phyloP scores from a whole-genome alignment of 2,888 invertebrate species.

The Acrocyrtus sp. region DNA sequence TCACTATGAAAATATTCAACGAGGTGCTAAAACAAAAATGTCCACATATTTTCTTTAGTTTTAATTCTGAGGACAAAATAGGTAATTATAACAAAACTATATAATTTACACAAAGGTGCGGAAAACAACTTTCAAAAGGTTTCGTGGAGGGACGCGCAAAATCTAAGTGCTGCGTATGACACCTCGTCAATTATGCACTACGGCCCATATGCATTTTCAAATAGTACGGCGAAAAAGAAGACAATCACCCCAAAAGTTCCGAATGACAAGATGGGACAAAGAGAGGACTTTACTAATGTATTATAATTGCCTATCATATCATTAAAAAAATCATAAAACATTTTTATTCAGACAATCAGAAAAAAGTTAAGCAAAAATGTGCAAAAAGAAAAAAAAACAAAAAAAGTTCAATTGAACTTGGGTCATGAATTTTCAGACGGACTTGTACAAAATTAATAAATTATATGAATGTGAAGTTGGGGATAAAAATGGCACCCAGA shows the following conservation, averaged over 20 bases:
- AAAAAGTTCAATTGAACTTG: not conserved
- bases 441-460: slow-evolving; percentile 64
- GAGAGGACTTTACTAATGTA: slow-evolving; percentile 65
- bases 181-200: slow-evolving; percentile 67
- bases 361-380: too few species aligned
- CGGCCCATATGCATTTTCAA: slow-evolving; percentile 66
- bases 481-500: slow-evolving; percentile 9
- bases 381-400: too few species aligned
- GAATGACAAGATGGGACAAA: slow-evolving; percentile 65
- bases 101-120: slow-evolving; percentile 63
- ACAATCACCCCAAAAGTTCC: slow-evolving; percentile 65
- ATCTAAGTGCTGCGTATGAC: slow-evolving; percentile 65
- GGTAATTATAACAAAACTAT: not conserved
- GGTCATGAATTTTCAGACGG: slow-evolving; percentile 52
- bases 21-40: slow-evolving; percentile 59
- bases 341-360: too few species aligned
- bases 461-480: slow-evolving; percentile 64
- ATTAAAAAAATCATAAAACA: too few species aligned
- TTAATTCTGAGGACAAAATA: not conserved
- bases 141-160: slow-evolving; percentile 64
- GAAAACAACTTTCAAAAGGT: slow-evolving; percentile 65
- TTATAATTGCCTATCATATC: too few species aligned
- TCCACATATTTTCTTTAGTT: too few species aligned
- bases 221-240: slow-evolving; percentile 62
- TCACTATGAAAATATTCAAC: slow-evolving; percentile 62